Percentiles rank a stretch among this genome's conserved stretches.
Conservation (phyloP, 37 sponge, comb jelly and placozoan genomes). For the Petrosia ficiformis region DNA sequence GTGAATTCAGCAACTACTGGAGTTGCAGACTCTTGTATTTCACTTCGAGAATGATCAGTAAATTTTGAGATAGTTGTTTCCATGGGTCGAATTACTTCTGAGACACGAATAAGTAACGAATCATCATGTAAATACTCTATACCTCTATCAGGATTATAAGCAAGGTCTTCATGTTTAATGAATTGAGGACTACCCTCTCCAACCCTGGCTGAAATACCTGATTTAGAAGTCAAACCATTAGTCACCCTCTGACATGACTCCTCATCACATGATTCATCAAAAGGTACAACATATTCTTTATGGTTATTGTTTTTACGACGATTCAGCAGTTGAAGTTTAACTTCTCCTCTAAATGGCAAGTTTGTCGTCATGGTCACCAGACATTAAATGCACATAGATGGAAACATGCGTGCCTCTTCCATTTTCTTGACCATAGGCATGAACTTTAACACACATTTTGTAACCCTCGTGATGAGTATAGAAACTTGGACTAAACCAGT, state of each 20-base stretch:
- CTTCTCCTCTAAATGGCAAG: not conserved
- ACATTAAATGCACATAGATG: not conserved
- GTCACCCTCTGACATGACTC: not conserved
- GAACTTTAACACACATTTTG: not conserved
- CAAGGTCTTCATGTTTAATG: not conserved
- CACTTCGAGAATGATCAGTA: too few species aligned
- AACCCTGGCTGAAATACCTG: not conserved
- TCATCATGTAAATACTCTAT: not conserved
- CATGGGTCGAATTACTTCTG: not conserved
- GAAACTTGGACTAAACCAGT: not conserved
- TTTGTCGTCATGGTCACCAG: not conserved
- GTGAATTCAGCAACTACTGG: constrained; percentile 68
- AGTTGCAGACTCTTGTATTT: constrained; percentile 55
- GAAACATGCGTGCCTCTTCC: not conserved
- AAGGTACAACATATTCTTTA: not conserved
- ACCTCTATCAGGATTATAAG: too few species aligned
- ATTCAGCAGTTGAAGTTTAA: not conserved
- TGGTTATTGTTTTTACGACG: not conserved
- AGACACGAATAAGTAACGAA: not conserved
- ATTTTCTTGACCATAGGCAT: not conserved
- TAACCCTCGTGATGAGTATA: not conserved
- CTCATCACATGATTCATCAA: not conserved
- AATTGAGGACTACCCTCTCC: not conserved
- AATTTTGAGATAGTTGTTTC: too few species aligned
- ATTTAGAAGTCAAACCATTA: not conserved